A percentile compares a stretch with the other conserved stretches of the same genome.
Conservation (phyloP, 2,797 vertebrate species). For the Chrysocyon brachyurus region DNA sequence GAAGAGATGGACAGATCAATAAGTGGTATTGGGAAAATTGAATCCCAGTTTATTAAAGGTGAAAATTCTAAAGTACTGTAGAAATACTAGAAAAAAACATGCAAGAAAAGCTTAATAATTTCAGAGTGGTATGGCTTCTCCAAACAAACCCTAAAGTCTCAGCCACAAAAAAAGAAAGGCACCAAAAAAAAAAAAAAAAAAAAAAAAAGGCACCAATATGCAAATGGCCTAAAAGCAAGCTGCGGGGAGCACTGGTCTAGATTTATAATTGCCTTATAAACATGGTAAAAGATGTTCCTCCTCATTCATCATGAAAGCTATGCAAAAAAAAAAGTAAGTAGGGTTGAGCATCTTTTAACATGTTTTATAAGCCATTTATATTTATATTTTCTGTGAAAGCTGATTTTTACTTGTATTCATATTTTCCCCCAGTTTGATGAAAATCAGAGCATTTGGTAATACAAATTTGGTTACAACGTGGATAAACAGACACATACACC, state of each 20-base stretch:
- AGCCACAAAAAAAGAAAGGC: background rate
- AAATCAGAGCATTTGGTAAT: background rate
- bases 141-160: background rate
- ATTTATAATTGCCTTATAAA: background rate
- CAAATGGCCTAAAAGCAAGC: background rate
- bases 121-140: background rate
- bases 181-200: background rate
- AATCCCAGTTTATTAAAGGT: background rate
- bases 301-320: background rate
- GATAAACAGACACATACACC: background rate
- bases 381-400: background rate
- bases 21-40: background rate
- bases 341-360: background rate
- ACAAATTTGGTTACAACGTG: background rate
- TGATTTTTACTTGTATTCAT: background rate
- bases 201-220: accelerated
- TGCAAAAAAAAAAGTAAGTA: background rate
- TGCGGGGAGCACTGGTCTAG: too few species aligned
- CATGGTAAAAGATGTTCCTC: background rate
- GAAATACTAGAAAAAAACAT: background rate
- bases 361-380: background rate
- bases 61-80: background rate
- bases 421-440: background rate
- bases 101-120: background rate
- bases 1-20: background rate